Base-by-base conservation (phyloP, 1,140 invertebrate genomes). In the Listronotus oregonensis region DNA sequence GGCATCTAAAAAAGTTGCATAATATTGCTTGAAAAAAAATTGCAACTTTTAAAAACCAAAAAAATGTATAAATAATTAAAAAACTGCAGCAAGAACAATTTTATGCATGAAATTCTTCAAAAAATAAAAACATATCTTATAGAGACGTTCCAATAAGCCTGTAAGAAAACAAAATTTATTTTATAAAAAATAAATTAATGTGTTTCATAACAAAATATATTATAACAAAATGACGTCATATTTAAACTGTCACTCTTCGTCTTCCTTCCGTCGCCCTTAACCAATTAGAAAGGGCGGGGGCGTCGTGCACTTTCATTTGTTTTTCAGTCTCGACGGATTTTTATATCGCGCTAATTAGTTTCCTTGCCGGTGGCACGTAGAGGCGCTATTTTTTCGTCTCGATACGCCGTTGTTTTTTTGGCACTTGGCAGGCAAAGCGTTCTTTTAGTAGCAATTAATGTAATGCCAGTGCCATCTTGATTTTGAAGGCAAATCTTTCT, bases 241-340 rank as follows among this genome's bases (percentile, higher is more conserved):
- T 27, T 27, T 27, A 27, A 27, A 27, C 2, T 27, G 21, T 27
- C 21, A 27, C 21, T 27, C 51, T 15, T 12, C 15, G 32, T 31
- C 40, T n/a, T 12, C 34, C 34, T 27, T 64, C 64, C 63, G 61
- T 55, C 59, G 63, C 56, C 68, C 64, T 52, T 52, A 66, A 55
- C 69, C 71, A 73, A 73, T 73, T 73, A 73, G 62, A 49, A 31
- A 61, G 39, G 52, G 56, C 62, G 50, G 32, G 61, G 40, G 37
- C 15, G 34, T 37, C 52, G 52, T 57, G 64, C 71, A 73, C 70
- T 73, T 73, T 73, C 71, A 73, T 73, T 73, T 71, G 67, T 67
- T 71, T 69, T 61, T 61, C 54, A 54, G 71, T 71, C 71, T 73
- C 71, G 70, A 68, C 71, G 71, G 71, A 73, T 73, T 73, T 73